Conservation (phyloP, 1,140 invertebrate species). For the Drosophila nigromelanica region DNA sequence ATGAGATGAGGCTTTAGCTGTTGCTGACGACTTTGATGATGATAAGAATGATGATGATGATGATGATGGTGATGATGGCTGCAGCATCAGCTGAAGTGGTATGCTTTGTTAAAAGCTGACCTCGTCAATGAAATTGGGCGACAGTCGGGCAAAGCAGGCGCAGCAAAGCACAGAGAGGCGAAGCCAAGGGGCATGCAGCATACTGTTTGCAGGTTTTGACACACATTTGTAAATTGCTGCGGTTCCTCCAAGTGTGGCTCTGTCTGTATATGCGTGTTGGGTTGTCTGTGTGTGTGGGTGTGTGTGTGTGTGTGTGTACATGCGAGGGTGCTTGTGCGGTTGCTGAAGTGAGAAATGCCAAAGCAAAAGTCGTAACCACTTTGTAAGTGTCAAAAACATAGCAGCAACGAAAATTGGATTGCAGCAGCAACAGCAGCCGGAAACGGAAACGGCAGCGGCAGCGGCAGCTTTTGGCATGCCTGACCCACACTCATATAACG, state of each 20-base stretch:
- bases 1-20: slow-evolving; percentile 10
- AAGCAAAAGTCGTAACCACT: slow-evolving; percentile 81
- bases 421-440: slow-evolving; percentile 53
- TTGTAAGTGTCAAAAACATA: slow-evolving; percentile 81
- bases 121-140: slow-evolving; percentile 66
- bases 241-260: slow-evolving; percentile 15
- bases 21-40: slow-evolving; percentile 3
- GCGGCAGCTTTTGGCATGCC: slow-evolving; percentile 47
- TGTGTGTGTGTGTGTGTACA: slow-evolving; percentile 21
- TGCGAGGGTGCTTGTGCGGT: slow-evolving; percentile 66
- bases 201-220: slow-evolving; percentile 62
- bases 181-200: slow-evolving; percentile 19
- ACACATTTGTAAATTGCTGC: slow-evolving; percentile 78
- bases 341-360: slow-evolving; percentile 81
- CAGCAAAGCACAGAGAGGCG: slow-evolving; percentile 2
- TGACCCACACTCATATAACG: slow-evolving; percentile 45
- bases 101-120: slow-evolving; percentile 73
- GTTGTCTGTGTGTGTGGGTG: slow-evolving; percentile 19
- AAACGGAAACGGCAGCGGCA: slow-evolving; percentile 65
- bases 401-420: slow-evolving; percentile 79
- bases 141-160: slow-evolving; percentile 28
- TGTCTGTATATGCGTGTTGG: slow-evolving; percentile 20
- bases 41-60: slow-evolving; percentile 8
- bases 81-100: slow-evolving; percentile 40
- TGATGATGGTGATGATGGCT: slow-evolving; percentile 11